Evolutionary conservation across 2,888 invertebrate genomes (phyloP), one percentile per base, ranked within the genome.

Genomic region (Pyrgus malvae): DNA sequence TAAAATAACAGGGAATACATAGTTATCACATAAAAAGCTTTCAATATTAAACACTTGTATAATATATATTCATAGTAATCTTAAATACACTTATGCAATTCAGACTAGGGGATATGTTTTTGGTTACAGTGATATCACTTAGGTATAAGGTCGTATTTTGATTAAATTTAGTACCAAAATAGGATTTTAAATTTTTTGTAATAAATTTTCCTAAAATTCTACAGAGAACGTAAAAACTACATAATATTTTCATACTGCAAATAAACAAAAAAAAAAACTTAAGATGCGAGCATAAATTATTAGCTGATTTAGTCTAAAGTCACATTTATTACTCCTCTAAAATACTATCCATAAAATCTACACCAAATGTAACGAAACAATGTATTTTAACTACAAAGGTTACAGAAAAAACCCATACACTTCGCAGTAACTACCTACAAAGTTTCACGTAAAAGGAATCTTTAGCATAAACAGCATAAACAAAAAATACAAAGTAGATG

Each of bases 71-170:
- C 62, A 69, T 65, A 58, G 69, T 60, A 61, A 63, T 67, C 69
- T 76, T 58, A 63, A 51, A 53, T 70, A 75, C 62, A 69, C 60
- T 72, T 73, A 74, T 61, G 60, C 74, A 71, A 69, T 74, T 83
- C 81, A 87, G 84, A 79, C 85, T 82, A 85, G 70, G 71, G 80
- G 89, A 88, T 89, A 89, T 89, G 89, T 89, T 82, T 83, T 84
- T 74, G 74, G 72, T 87, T 87, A 78, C 80, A 76, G 67, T 72
- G 68, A 69, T 86, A 87, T 84, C 85, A 84, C 85, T 78, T 70
- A 62, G 37, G 16, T 67, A 63, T 58, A 62, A 61, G 55, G 60
- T 61, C 31, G 11, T 21, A 56, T 44, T 21, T 7, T 3, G 16
- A 19, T 1, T 37, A 45, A 19, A 6, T 5, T 38, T 38, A 12